Evolutionary conservation across 2,888 invertebrate species (phyloP), one percentile per base, ranked within the genome.

Genomic region (Corythucha ciliata): DNA sequence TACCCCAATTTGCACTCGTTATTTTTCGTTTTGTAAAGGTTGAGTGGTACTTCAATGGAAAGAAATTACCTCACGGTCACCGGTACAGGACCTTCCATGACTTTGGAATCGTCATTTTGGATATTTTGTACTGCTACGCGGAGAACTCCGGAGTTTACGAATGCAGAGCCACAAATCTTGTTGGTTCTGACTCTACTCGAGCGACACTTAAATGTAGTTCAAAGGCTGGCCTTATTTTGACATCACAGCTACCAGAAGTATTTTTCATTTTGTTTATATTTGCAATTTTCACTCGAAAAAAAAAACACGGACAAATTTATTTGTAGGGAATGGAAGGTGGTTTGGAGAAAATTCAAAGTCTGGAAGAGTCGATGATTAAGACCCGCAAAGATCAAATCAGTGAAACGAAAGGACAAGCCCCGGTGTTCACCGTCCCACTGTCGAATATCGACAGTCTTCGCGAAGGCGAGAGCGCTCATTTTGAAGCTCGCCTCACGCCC

Each of bases 21-120:
- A 36, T 12, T 27, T 51, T 37, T 54, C 14, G 8, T 36, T 46
- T 36, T 20, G 41, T 55, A 4, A 45, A 66, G 65, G 67, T 94
- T 16, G 93, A 94, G 70, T 94, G 94, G 94, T 90, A 83, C 69
- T 90, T 87, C 67, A 90, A 93, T 66, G 91, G 89, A 54, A 83
- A 87, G 68, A 91, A 90, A 67, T 71, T 93, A 61, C 88, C 90
- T 2, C 85, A 87, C 70, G 97, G 96, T 45, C 94, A 96, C 69
- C 81, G 97, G 59, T 97, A 93, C 70, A 81, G 94, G 62, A 94
- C 94, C 49, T 92, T 94, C 83, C 91, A 94, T 66, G 94, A 96
- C 66, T 96, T 96, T 68, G 94, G 94, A 55, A 89, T 92, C 64
- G 94, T 94, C 42, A 92, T 93, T 62, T 74, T 96, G 65, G 94